Base-by-base conservation (phyloP, 2,888 invertebrate species). In the Beris morrisii region DNA sequence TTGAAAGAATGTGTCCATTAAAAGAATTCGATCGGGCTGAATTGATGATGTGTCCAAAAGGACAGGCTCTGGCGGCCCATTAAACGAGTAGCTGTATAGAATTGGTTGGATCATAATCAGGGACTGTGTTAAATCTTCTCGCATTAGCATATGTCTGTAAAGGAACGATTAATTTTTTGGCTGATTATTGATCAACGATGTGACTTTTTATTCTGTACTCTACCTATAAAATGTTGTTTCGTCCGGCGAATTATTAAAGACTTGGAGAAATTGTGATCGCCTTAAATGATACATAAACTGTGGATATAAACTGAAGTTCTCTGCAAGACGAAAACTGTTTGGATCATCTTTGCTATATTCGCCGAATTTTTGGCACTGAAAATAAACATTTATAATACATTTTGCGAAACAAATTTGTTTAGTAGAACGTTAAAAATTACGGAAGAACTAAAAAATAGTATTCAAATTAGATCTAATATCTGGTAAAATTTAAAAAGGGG, bases 1-100 rank as follows among this genome's bases (percentile, higher is more conserved):
- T 83, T 99, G 99, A 88, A 99, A 99, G 85, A 99, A 99, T 0
- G 99, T 98, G 82, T 99, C 99, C 97, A 99, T 97, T 64, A 99
- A 87, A 53, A 99, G 85, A 75, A 99, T 99, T 68, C 96, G 86
- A 80, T 99, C 99, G 0, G 97, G 91, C 79, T 97, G 95, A 76
- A 99, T 98, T 69, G 96, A 96, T 61, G 96, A 95, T 4, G 98
- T 96, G 80, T 99, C 99, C 45, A 99, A 84, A 28, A 99, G 83
- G 5, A 99, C 99, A 0, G 99, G 97, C 83, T 97, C 96, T 0
- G 97, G 97, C 0, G 96, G 95, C 0, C 97, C 97, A 75, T 92
- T 95, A 82, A 99, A 99, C 72, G 96, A 95, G 82, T 99, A 99
- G 74, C 98, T 95, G 82, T 97, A 97, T 75, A 99, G 86, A 77